Evolutionary conservation across 2,888 invertebrate genomes (phyloP).

Genomic region (Entomobrya proxima): DNA sequence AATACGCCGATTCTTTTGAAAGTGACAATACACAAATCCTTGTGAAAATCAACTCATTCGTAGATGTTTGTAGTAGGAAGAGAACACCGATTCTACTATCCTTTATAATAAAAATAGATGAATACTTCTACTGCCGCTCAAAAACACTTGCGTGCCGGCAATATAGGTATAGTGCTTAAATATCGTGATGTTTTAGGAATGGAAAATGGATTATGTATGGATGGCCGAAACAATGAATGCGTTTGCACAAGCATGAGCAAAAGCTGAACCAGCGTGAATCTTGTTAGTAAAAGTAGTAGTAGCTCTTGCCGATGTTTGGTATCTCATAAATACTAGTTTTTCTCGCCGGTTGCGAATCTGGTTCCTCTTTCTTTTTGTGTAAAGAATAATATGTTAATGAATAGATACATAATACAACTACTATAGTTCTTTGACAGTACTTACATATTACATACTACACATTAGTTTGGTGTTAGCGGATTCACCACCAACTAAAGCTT

Average conservation of each 20-base stretch:
- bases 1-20: constrained; percentile 53
- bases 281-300: constrained; percentile 45
- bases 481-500: background rate
- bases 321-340: constrained; percentile 32
- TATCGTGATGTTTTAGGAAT: background rate
- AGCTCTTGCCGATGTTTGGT: background rate
- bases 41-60: constrained; percentile 52
- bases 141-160: background rate
- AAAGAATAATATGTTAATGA: constrained; percentile 21
- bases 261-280: constrained; percentile 38
- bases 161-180: background rate
- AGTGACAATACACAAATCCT: constrained; percentile 53
- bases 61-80: constrained; percentile 40
- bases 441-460: background rate
- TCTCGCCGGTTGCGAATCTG: constrained; percentile 59
- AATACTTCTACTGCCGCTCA: too few species aligned
- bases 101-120: constrained; percentile 28
- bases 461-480: background rate
- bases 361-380: constrained; percentile 65
- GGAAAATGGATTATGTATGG: constrained; percentile 2
- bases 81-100: constrained; percentile 10
- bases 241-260: constrained; percentile 25
- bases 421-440: background rate
- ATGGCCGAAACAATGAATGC: constrained; percentile 37
- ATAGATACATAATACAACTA: constrained; percentile 30